Evolutionary conservation across 2,113 vertebrate species (phyloP).

Genomic region (Colius striatus): DNA sequence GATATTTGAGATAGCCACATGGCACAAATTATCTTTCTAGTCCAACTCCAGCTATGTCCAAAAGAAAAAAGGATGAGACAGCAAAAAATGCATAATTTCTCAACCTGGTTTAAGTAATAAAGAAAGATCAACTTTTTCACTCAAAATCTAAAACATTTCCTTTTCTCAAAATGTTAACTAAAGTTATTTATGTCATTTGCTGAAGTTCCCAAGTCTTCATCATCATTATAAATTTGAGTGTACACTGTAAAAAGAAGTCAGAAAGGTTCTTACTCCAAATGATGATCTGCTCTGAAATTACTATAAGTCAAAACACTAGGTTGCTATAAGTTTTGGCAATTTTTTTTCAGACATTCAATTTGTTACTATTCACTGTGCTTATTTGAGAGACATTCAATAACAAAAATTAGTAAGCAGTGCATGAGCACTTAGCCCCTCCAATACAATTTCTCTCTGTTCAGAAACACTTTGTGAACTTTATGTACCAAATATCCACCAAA

Average conservation of each 20-base stretch:
- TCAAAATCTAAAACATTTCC: neutral
- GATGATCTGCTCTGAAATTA: neutral
- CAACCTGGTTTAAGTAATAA: neutral
- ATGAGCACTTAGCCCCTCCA: rapidly evolving
- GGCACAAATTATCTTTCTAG: neutral
- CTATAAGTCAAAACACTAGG: neutral
- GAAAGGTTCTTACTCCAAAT: neutral
- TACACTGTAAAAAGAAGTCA: neutral
- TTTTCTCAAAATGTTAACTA: neutral
- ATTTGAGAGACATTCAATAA: neutral
- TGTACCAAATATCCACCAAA: neutral
- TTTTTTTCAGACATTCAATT: neutral
- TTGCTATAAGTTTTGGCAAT: neutral
- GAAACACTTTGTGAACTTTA: neutral
- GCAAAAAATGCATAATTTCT: neutral
- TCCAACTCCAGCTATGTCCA: neutral
- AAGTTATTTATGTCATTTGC: neutral
- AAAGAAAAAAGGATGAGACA: neutral
- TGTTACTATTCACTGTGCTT: neutral
- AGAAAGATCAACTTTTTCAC: neutral
- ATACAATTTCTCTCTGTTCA: rapidly evolving
- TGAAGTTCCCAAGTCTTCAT: neutral
- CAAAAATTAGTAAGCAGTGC: neutral
- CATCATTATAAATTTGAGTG: neutral
- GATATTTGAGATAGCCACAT: neutral